phyloP scores from a whole-genome alignment of 2,797 vertebrate genomes.

The Eleutherodactylus coqui region DNA sequence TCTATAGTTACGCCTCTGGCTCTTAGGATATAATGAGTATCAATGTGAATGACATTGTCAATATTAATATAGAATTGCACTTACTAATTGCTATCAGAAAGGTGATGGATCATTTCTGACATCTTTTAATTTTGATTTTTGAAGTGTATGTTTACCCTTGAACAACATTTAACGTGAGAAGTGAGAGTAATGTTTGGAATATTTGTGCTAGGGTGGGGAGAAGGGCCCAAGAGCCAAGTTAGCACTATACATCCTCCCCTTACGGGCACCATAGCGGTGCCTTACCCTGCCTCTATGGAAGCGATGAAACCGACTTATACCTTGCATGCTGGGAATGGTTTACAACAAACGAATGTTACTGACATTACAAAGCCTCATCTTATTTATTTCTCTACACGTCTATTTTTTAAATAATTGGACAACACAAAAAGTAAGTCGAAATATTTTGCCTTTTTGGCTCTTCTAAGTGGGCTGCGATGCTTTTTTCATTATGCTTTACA shows the following conservation, averaged over 20 bases:
- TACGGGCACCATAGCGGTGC: not conserved
- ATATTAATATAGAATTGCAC: not conserved
- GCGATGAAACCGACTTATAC: not conserved
- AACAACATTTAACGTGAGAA: not conserved
- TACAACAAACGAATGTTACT: constrained; percentile 71
- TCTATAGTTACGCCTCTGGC: too few relatives aligned
- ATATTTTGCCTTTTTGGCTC: constrained; percentile 51
- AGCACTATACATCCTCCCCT: not conserved
- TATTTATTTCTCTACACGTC: constrained; percentile 73
- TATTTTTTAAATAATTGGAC: constrained; percentile 72
- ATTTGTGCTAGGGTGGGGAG: not conserved
- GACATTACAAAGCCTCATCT: constrained; percentile 69
- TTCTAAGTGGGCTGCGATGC: constrained; percentile 64
- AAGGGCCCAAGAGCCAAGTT: not conserved
- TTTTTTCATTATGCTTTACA: constrained; percentile 66
- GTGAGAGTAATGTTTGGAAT: not conserved
- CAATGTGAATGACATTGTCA: not conserved
- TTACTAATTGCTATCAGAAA: not conserved
- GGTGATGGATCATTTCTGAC: not conserved
- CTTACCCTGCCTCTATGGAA: not conserved
- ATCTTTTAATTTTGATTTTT: too few relatives aligned
- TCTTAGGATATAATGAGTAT: not conserved
- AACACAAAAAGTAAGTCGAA: constrained; percentile 66
- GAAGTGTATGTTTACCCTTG: too few relatives aligned
- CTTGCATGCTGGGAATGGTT: constrained; percentile 68